phyloP scores from a whole-genome alignment of 1,140 invertebrate species.

The Phortica variegata region DNA sequence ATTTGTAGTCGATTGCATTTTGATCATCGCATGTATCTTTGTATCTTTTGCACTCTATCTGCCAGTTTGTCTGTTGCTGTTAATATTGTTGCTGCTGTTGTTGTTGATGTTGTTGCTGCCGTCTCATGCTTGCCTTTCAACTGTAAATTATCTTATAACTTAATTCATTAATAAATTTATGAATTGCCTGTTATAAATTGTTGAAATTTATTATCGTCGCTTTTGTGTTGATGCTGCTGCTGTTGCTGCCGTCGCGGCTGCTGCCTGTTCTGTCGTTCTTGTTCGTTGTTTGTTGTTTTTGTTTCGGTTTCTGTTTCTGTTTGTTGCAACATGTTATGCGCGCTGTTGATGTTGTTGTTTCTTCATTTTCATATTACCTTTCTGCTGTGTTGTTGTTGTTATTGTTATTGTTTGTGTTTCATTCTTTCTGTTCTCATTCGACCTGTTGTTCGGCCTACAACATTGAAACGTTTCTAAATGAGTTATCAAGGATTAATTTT shows the following conservation, averaged over 20 bases:
- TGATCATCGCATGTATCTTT: constrained; percentile 12
- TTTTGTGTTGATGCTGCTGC: background rate
- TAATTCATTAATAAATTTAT: constrained; percentile 57
- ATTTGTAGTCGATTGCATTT: constrained; percentile 29
- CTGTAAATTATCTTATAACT: constrained; percentile 56
- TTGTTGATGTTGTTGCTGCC: no score
- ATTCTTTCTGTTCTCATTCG: no score
- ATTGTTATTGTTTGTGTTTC: no score
- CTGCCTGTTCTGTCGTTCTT: no score
- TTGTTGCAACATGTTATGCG: background rate
- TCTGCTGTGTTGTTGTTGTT: no score
- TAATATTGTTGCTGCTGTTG: no score
- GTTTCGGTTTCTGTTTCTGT: constrained; percentile 1
- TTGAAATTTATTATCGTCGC: constrained; percentile 42
- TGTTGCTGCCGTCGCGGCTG: constrained; percentile 18
- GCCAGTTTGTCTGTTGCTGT: constrained; percentile 2
- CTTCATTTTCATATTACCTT: constrained; percentile 20
- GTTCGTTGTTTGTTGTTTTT: constrained; percentile 12
- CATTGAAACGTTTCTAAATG: constrained; percentile 1
- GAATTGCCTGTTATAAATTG: constrained; percentile 53
- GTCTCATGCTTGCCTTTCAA: constrained; percentile 12
- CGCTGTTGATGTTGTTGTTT: background rate
- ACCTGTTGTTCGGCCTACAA: no score
- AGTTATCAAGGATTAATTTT: constrained; percentile 20
- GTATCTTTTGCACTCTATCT: constrained; percentile 1